Evolutionary conservation across 2,113 vertebrate species (phyloP).

Genomic region (Perccottus glenii): DNA sequence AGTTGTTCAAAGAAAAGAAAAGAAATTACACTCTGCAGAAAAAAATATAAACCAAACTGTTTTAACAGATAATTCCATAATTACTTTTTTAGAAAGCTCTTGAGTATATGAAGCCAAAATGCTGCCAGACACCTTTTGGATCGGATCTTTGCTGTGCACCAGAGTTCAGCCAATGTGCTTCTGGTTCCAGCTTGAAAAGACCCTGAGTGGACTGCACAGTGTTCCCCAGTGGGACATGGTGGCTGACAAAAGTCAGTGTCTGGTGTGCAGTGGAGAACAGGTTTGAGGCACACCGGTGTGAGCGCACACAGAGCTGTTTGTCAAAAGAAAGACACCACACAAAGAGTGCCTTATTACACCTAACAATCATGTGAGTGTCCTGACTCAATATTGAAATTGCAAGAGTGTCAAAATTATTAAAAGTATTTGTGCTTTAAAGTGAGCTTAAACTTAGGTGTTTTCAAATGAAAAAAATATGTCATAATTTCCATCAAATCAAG

Average conservation of each 20-base stretch:
- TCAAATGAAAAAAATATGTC: too few species aligned
- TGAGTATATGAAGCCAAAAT: background rate
- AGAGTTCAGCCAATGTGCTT: background rate
- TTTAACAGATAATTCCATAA: background rate
- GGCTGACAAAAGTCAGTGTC: background rate
- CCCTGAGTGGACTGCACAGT: background rate
- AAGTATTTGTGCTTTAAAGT: too few species aligned
- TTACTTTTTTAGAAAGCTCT: background rate
- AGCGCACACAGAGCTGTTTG: background rate
- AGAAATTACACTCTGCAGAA: background rate
- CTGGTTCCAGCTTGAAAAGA: background rate
- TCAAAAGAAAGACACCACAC: background rate
- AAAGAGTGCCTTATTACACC: background rate
- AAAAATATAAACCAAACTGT: background rate
- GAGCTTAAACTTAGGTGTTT: too few species aligned
- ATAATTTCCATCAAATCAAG: slow-evolving; percentile 7
- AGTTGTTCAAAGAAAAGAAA: too few species aligned
- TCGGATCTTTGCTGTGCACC: background rate
- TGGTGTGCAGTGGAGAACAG: background rate
- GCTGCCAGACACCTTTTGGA: background rate
- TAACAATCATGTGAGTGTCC: background rate
- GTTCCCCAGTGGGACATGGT: background rate
- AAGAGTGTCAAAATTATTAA: too few species aligned
- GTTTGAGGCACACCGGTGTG: background rate
- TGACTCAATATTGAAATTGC: too few species aligned